A percentile compares a stretch with the other conserved stretches of the same genome.
phyloP scores from a whole-genome alignment of 2,888 invertebrate genomes.

The Ashinkailepas kermadecensis region DNA sequence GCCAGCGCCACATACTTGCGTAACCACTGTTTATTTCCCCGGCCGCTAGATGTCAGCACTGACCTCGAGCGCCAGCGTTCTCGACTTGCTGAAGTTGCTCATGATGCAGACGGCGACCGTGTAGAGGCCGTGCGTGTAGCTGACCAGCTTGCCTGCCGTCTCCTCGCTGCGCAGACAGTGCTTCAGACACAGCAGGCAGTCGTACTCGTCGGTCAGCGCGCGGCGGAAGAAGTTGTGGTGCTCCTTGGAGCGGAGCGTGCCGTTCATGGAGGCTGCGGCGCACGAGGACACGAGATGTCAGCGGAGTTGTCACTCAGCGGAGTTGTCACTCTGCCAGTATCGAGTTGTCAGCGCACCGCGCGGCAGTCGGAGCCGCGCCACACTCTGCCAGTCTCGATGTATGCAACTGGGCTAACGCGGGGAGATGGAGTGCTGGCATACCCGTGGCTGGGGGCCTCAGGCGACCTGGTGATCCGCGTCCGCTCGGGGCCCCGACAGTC shows the following conservation, averaged over 20 bases:
- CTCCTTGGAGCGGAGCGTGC: slow-evolving; percentile 30
- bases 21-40: neutral
- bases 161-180: slow-evolving; percentile 71
- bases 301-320: no score
- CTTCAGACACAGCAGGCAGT: slow-evolving; percentile 79
- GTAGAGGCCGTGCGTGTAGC: slow-evolving; percentile 67
- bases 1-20: no score
- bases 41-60: neutral
- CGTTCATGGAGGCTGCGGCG: neutral
- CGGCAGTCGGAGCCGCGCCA: no score
- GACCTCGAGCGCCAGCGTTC: slow-evolving; percentile 70
- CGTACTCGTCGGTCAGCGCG: slow-evolving; percentile 74
- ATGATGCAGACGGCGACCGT: slow-evolving; percentile 41
- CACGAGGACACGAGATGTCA: no score
- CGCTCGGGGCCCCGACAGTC: no score
- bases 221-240: slow-evolving; percentile 59
- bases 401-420: no score
- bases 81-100: slow-evolving; percentile 41
- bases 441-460: no score
- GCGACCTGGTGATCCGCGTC: no score
- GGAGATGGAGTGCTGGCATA: no score
- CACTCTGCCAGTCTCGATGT: no score
- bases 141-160: slow-evolving; percentile 64
- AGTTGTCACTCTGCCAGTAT: no score
- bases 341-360: no score